Conservation (phyloP, 2,888 invertebrate genomes). For the Neuroscelio doddi region DNA sequence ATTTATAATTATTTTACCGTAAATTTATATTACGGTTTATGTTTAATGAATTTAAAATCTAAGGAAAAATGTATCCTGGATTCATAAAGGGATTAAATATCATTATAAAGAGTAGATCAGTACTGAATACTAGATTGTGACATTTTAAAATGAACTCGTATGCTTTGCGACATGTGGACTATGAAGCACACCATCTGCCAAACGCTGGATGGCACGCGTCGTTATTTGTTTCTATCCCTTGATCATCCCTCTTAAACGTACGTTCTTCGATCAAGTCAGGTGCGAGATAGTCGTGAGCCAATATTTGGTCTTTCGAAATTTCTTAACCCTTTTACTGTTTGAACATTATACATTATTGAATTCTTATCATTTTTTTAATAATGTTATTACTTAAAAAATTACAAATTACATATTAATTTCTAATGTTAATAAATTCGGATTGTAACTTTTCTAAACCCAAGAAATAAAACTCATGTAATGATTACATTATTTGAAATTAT, state of each 20-base stretch:
- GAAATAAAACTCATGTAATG: too few relatives aligned
- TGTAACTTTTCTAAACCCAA: too few relatives aligned
- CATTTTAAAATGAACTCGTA: conserved; percentile 5
- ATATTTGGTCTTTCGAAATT: conserved; percentile 22
- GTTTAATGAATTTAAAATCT: background rate
- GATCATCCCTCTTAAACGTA: conserved; percentile 20
- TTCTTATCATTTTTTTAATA: too few relatives aligned
- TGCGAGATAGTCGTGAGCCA: conserved; percentile 15
- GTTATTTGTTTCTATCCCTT: conserved; percentile 17
- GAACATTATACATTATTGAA: background rate
- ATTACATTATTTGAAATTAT: too few relatives aligned
- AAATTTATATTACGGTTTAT: too few relatives aligned
- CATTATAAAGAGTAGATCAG: too few relatives aligned
- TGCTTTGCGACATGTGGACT: conserved; percentile 37
- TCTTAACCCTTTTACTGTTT: background rate
- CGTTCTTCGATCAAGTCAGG: conserved; percentile 33
- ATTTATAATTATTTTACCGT: too few relatives aligned
- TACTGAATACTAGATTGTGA: background rate
- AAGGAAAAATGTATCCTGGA: background rate
- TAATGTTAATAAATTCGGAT: too few relatives aligned
- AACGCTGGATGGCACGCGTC: conserved; percentile 34
- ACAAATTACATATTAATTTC: too few relatives aligned
- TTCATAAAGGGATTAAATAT: background rate
- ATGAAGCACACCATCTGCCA: conserved; percentile 31
- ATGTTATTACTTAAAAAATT: too few relatives aligned